Conservation (phyloP, 2,888 invertebrate genomes). For the Pseudanteris insignis region DNA sequence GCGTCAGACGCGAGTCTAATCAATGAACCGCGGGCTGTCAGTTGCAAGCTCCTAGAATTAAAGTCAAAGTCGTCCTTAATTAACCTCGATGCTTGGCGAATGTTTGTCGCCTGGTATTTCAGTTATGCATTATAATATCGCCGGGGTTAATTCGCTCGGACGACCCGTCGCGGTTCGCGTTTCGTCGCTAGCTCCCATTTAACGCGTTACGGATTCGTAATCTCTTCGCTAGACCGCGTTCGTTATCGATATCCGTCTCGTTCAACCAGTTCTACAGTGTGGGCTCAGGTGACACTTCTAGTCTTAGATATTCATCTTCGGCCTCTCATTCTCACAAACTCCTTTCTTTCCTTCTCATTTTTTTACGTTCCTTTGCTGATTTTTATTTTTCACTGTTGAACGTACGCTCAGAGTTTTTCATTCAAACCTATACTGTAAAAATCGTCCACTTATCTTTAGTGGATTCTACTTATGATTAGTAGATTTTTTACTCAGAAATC, state of each 20-base stretch:
- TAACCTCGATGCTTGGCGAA: slow-evolving; percentile 45
- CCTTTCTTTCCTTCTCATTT: slow-evolving; percentile 21
- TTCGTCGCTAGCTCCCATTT: slow-evolving; percentile 47
- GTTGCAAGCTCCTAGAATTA: slow-evolving; percentile 37
- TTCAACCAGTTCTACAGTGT: slow-evolving; percentile 41
- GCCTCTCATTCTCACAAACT: slow-evolving; percentile 25
- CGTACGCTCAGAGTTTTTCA: too few relatives aligned
- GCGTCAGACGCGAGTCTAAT: slow-evolving; percentile 24
- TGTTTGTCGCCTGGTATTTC: slow-evolving; percentile 42
- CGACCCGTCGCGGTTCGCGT: slow-evolving; percentile 50
- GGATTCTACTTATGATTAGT: too few relatives aligned
- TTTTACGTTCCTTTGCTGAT: slow-evolving; percentile 1
- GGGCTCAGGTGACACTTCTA: slow-evolving; percentile 41
- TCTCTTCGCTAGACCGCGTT: slow-evolving; percentile 57
- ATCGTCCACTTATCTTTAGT: too few relatives aligned
- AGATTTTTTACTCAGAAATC: too few relatives aligned
- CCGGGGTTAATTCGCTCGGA: slow-evolving; percentile 52
- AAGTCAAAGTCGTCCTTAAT: slow-evolving; percentile 45
- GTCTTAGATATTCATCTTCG: slow-evolving; percentile 40
- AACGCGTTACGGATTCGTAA: slow-evolving; percentile 56
- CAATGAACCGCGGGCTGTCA: slow-evolving; percentile 35
- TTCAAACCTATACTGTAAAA: too few relatives aligned
- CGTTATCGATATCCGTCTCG: slow-evolving; percentile 51
- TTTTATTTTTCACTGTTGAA: too few relatives aligned
- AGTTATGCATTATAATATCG: slow-evolving; percentile 11